These are phyloP conservation scores for Lepidothrix coronata DNA, from an alignment of 2,113 vertebrate species.

Conservation along the genomic window DNA sequence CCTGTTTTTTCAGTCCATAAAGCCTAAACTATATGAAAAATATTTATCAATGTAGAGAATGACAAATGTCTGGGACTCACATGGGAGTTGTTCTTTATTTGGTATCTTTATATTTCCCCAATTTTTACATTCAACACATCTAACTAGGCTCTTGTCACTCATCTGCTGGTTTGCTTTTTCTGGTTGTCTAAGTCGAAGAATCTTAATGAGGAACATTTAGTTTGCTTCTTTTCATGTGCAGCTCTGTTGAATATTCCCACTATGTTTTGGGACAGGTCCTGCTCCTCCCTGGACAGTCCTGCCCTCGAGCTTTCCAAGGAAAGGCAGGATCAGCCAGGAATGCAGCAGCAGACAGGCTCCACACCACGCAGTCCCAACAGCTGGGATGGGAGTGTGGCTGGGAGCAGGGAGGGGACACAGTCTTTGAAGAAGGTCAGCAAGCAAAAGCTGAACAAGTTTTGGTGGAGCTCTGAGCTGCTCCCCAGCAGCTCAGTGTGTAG, in stretches of 20 bases:
- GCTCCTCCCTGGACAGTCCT: neutral
- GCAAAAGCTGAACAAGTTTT: neutral
- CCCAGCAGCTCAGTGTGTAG: neutral
- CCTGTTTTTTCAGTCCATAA: neutral
- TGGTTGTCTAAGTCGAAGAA: neutral
- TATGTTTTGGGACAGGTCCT: neutral
- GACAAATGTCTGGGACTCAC: neutral
- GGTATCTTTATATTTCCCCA: neutral
- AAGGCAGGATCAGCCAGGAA: neutral
- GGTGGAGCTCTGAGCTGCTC: neutral
- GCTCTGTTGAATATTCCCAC: neutral
- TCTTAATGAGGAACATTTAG: neutral
- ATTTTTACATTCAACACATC: neutral
- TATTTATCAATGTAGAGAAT: neutral
- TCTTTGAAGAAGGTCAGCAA: neutral
- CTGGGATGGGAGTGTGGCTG: neutral
- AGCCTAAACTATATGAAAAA: neutral
- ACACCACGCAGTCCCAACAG: rapidly evolving
- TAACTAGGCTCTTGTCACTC: neutral
- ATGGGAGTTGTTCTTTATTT: neutral
- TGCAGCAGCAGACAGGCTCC: neutral
- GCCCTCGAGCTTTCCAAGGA: neutral
- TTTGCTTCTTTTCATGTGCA: neutral
- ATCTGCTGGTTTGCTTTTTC: neutral
- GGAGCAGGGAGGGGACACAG: neutral